Evolutionary conservation across 2,113 vertebrate species (phyloP).

Genomic region (Syngnathus floridae): DNA sequence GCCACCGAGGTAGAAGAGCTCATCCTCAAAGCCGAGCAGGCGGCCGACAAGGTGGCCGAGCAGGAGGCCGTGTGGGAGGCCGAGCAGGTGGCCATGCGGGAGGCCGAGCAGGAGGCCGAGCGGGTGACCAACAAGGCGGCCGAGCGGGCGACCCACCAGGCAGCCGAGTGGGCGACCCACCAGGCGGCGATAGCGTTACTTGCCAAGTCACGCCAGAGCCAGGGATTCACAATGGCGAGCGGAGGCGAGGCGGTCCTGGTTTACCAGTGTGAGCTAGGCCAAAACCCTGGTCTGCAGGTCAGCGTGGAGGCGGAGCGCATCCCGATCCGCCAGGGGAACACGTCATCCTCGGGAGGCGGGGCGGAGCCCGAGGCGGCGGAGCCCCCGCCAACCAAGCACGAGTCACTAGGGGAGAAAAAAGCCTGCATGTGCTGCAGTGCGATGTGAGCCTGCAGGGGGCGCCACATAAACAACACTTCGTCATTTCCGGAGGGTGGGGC

Average conservation of each 20-base stretch:
- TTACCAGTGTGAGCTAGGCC: slow-evolving; percentile 62
- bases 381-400: not conserved
- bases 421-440: too few species aligned
- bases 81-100: slow-evolving; percentile 35
- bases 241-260: slow-evolving; percentile 48
- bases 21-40: slow-evolving; percentile 72
- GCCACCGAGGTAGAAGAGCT: slow-evolving; percentile 88
- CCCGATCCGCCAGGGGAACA: slow-evolving; percentile 76
- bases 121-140: slow-evolving; percentile 5
- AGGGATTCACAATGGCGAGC: not conserved
- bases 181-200: not conserved
- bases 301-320: slow-evolving; percentile 89
- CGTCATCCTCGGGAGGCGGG: not conserved
- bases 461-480: slow-evolving; percentile 18
- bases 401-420: too few species aligned
- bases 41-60: slow-evolving; percentile 4
- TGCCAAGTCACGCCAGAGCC: not conserved
- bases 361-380: slow-evolving; percentile 36
- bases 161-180: not conserved
- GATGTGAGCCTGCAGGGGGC: slow-evolving; percentile 36
- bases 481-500: too few species aligned
- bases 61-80: slow-evolving; percentile 25
- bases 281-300: slow-evolving; percentile 82
- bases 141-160: not conserved
- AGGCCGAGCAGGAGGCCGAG: slow-evolving; percentile 25